A percentile compares a stretch with the other conserved stretches of the same genome.
Conservation (phyloP, 2,797 vertebrate genomes). For the Chelidonichthys spinosus region DNA sequence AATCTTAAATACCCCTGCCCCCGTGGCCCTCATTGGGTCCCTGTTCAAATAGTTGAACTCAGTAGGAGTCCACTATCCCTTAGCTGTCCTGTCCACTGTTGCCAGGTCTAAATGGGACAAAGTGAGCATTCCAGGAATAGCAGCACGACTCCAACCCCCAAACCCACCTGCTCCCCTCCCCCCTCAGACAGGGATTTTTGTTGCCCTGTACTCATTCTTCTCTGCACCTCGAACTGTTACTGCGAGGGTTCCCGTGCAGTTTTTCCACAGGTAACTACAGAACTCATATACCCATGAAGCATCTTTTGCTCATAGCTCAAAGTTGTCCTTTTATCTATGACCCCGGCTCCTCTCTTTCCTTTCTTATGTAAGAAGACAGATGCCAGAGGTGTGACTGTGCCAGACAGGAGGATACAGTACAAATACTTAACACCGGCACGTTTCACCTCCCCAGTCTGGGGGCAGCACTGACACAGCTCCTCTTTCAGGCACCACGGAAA, state of each 20-base stretch:
- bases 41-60: conserved; percentile 73
- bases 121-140: conserved; percentile 81
- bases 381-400: conserved; percentile 35
- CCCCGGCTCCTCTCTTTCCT: conserved; percentile 17
- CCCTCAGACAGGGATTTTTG: conserved; percentile 8
- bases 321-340: conserved; percentile 31
- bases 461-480: conserved; percentile 50
- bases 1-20: conserved; percentile 82
- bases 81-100: conserved; percentile 56
- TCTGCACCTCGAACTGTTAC: conserved; percentile 22
- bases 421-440: conserved; percentile 49
- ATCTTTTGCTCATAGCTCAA: conserved; percentile 9
- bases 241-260: conserved; percentile 15
- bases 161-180: conserved; percentile 47
- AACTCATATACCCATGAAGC: conserved; percentile 29
- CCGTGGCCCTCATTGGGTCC: conserved; percentile 61
- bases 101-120: conserved; percentile 68
- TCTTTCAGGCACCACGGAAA: conserved; percentile 58
- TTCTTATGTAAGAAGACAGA: conserved; percentile 48
- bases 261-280: conserved; percentile 34
- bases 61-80: conserved; percentile 58
- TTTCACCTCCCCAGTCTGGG: conserved; percentile 45
- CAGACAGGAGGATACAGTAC: conserved; percentile 33
- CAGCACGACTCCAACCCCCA: conserved; percentile 54
- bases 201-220: conserved; percentile 11